phyloP scores from a whole-genome alignment of 2,888 invertebrate genomes.

The Melieria picta region DNA sequence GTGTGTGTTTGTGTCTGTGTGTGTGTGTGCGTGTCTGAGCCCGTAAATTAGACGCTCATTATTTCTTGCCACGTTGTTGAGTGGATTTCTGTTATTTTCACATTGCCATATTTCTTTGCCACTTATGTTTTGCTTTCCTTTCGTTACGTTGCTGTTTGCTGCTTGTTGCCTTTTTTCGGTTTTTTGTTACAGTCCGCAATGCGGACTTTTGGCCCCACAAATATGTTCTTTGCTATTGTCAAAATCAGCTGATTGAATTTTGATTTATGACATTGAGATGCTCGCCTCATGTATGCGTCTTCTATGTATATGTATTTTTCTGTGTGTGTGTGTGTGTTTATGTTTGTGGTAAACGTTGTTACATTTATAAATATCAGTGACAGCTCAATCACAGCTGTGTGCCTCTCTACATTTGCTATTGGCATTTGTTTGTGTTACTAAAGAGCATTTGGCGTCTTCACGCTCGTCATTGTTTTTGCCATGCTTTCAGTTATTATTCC shows the following conservation, averaged over 20 bases:
- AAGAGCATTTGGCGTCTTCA: too few relatives aligned
- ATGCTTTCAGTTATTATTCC: too few relatives aligned
- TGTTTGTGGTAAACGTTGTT: too few relatives aligned
- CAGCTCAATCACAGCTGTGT: conserved; percentile 15
- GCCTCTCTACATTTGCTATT: neutral
- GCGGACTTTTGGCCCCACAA: conserved; percentile 7
- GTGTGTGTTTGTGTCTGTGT: conserved; percentile 8
- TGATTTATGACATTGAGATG: conserved; percentile 23
- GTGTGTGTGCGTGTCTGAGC: neutral
- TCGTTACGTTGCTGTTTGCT: neutral
- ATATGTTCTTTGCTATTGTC: conserved; percentile 20
- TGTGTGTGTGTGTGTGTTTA: neutral
- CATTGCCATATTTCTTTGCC: neutral
- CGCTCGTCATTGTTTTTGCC: too few relatives aligned
- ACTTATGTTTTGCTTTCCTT: neutral
- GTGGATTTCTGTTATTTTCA: conserved; percentile 15
- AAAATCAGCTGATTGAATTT: conserved; percentile 35
- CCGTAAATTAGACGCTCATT: conserved; percentile 24
- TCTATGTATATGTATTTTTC: neutral
- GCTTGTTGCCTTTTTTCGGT: neutral
- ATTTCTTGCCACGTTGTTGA: conserved; percentile 5
- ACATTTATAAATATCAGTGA: conserved; percentile 1
- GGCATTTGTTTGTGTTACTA: too few relatives aligned
- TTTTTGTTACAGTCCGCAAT: neutral
- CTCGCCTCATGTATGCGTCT: neutral